Conservation (phyloP, 2,113 vertebrate species). For the Sander lucioperca region DNA sequence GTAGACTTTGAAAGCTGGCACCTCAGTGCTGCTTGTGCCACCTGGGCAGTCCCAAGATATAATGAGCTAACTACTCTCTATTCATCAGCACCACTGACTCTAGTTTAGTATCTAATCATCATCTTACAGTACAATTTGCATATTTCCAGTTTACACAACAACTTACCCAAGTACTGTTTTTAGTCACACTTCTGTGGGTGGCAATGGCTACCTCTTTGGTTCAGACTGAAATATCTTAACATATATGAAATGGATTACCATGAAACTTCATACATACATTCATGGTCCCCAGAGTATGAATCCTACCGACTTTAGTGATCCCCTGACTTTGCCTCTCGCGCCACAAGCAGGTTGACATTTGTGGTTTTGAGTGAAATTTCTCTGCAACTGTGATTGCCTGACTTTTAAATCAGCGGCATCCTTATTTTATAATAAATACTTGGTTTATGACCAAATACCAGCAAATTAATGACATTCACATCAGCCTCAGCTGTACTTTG, state of each 20-base stretch:
- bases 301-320: background rate
- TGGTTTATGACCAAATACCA: background rate
- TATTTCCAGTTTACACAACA: background rate
- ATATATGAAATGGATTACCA: background rate
- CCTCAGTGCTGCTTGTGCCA: slow-evolving; percentile 4
- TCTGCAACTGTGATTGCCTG: too few relatives aligned
- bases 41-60: background rate
- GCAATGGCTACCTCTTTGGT: background rate
- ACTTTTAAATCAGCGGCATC: background rate
- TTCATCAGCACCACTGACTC: background rate
- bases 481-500: background rate
- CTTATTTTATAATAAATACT: background rate
- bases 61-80: background rate
- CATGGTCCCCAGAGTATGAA: background rate
- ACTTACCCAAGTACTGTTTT: background rate
- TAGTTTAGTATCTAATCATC: background rate
- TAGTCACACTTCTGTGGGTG: background rate
- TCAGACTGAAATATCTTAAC: background rate
- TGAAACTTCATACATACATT: background rate
- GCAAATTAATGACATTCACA: background rate
- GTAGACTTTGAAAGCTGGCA: slow-evolving; percentile 41
- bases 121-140: background rate
- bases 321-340: too few relatives aligned
- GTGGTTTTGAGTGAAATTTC: too few relatives aligned
- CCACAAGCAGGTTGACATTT: too few relatives aligned